Evolutionary conservation across 2,888 invertebrate genomes (phyloP).

Genomic region (Eupsilia transversa): DNA sequence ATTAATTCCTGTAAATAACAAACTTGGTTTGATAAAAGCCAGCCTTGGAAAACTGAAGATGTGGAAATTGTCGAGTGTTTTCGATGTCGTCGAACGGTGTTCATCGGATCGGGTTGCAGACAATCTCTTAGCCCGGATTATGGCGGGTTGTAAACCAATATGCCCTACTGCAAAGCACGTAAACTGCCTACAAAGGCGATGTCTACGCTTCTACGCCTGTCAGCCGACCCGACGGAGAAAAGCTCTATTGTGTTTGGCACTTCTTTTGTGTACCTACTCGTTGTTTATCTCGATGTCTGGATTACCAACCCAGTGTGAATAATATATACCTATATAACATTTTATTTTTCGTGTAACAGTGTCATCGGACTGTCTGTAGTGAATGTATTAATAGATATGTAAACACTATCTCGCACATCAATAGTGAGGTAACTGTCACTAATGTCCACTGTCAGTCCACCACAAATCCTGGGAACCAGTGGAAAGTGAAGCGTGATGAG

Average conservation of each 20-base stretch:
- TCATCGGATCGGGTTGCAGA: slow-evolving; percentile 47
- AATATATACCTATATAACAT: slow-evolving; percentile 59
- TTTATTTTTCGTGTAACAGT: slow-evolving; percentile 58
- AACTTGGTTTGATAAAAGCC: slow-evolving; percentile 42
- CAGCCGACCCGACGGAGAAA: slow-evolving; percentile 76
- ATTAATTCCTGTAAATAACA: slow-evolving; percentile 42
- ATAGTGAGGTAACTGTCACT: background rate
- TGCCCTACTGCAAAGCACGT: slow-evolving; percentile 74
- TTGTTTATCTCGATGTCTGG: slow-evolving; percentile 72
- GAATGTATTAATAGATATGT: background rate
- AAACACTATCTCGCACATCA: background rate
- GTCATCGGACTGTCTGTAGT: slow-evolving; percentile 13
- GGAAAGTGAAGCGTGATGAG: background rate
- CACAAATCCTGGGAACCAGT: background rate
- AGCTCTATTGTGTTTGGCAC: slow-evolving; percentile 79
- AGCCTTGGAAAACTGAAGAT: slow-evolving; percentile 15
- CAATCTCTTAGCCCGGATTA: slow-evolving; percentile 62
- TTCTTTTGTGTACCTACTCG: slow-evolving; percentile 76
- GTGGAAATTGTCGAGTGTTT: slow-evolving; percentile 30
- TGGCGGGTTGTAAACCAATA: slow-evolving; percentile 68
- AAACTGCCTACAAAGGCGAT: slow-evolving; percentile 82
- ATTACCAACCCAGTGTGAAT: slow-evolving; percentile 69
- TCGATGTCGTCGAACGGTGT: slow-evolving; percentile 30
- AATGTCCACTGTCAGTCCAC: background rate
- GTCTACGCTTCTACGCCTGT: slow-evolving; percentile 77